These are phyloP conservation scores for Pardosa pseudoannulata DNA, from an alignment of 2,888 invertebrate species.

Conservation along the genomic window DNA sequence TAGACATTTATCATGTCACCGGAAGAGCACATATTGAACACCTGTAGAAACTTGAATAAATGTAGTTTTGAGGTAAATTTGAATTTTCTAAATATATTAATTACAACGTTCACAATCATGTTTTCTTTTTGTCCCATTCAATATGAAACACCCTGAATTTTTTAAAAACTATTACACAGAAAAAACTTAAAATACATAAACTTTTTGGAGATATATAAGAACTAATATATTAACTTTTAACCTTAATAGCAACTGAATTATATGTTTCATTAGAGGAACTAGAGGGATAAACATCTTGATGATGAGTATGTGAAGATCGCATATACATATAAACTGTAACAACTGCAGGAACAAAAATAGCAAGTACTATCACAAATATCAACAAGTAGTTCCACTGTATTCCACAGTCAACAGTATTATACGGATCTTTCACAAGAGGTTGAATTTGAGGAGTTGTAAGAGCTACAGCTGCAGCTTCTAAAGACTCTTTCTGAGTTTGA, in stretches of 20 bases:
- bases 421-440: slow-evolving; percentile 66
- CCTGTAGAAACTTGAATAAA: too few relatives aligned
- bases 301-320: slow-evolving; percentile 31
- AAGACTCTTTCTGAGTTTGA: slow-evolving; percentile 63
- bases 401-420: slow-evolving; percentile 65
- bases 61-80: too few relatives aligned
- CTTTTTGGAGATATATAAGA: background rate
- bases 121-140: too few relatives aligned
- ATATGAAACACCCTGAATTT: too few relatives aligned
- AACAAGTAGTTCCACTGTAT: slow-evolving; percentile 63
- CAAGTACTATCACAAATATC: slow-evolving; percentile 43
- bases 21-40: too few relatives aligned
- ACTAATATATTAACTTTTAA: slow-evolving; percentile 2
- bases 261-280: slow-evolving; percentile 26
- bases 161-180: too few relatives aligned
- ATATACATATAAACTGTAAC: slow-evolving; percentile 55
- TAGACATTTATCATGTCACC: too few relatives aligned
- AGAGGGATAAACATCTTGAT: slow-evolving; percentile 34
- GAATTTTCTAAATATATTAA: too few relatives aligned
- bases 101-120: too few relatives aligned
- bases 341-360: slow-evolving; percentile 47
- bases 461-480: slow-evolving; percentile 62
- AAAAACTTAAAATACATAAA: too few relatives aligned
- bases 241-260: slow-evolving; percentile 7
- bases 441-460: slow-evolving; percentile 67